Evolutionary conservation across 2,797 vertebrate genomes (phyloP), one percentile per base, ranked within the genome.

Genomic region (Epinephelus malabaricus): DNA sequence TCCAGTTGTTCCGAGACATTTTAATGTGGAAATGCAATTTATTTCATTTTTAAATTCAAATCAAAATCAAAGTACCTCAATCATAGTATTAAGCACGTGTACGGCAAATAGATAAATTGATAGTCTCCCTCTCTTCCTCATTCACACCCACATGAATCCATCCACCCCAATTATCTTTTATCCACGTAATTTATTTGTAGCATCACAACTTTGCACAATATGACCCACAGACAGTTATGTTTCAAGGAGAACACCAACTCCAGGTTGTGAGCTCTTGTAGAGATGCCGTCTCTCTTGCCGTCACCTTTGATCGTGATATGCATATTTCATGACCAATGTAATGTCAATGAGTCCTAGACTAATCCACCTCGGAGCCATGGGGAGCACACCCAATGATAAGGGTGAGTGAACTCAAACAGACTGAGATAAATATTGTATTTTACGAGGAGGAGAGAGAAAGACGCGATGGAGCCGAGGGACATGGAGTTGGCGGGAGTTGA

Each of bases 251-350:
- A 71, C 82, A 88, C 89, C 87, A 84, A 63, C 86, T 84, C 65
- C 73, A 81, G 87, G 84, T 86, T 82, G 76, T 18, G 85, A 83
- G 78, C 82, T 83, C 88, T 86, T 86, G 90, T 86, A 73, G 84
- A 86, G 90, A 93, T 81, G 84, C 72, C 46, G 47, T 79, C 89
- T 92, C 88, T 88, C 81, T 88, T 69, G 76, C 82, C 82, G 66
- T 90, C 88, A 90, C 90, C 92, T 95, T 94, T 94, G 91, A 95
- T 94, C 90, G 88, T 88, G 83, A 87, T 91, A 93, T 95, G 89
- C 92, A 95, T 95, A 93, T 95, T 95, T 95, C 93, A 96, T 94
- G 92, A 90, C 82, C 87, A 81, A 87, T 90, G 91, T 94, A 94
- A 95, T 95, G 93, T 92, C 94, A 93, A 92, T 93, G 94, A 95